Base-by-base conservation (phyloP, 2,888 invertebrate genomes). In the Dromius quadrimaculatus region DNA sequence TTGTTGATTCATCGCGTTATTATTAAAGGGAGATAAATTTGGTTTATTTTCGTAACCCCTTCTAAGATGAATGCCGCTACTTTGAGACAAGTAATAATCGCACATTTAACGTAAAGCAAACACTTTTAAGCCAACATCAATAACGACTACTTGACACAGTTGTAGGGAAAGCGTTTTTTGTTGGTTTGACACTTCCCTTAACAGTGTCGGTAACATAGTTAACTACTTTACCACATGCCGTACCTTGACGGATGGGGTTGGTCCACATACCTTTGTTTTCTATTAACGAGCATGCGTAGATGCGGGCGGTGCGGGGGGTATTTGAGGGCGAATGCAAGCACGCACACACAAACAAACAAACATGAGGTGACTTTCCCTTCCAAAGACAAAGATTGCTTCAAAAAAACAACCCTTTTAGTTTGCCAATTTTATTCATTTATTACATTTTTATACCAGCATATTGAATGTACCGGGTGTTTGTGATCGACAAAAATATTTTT, bases 181-280 rank as follows among this genome's bases (percentile, higher is more conserved):
- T 28, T 28, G 3, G 13, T 41, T 41, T 11, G 13, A 1, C 15
- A 41, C 13, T 41, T 41, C 41, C 41, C 41, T 3, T 17, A 41
- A 41, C 41, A 11, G 2, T 9, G 15, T 11, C 41, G 41, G 41
- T 9, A 36, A 15, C 41, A 41, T 41, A 41, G 15, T 41, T 41
- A 41, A 41, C 50, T 54, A 54, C 50, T 28, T 41, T 41, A 41
- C 41, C 41, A 41, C 50, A 54, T 54, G 50, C 50, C 28, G 36
- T 59, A 59, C 59, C 59, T 59, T 59, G 59, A 59, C 59, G 19
- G 15, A 19, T 11, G 59, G 59, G 17, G 34, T 59, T 36, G n/a
- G 19, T 59, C 59, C 41, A 82, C 82, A 80, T 82, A 82, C 82
- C 82, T 82, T 82, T 82, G 80, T 81, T 82, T 81, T 82, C 82